phyloP scores from a whole-genome alignment of 2,113 vertebrate genomes.

The Etheostoma cragini region DNA sequence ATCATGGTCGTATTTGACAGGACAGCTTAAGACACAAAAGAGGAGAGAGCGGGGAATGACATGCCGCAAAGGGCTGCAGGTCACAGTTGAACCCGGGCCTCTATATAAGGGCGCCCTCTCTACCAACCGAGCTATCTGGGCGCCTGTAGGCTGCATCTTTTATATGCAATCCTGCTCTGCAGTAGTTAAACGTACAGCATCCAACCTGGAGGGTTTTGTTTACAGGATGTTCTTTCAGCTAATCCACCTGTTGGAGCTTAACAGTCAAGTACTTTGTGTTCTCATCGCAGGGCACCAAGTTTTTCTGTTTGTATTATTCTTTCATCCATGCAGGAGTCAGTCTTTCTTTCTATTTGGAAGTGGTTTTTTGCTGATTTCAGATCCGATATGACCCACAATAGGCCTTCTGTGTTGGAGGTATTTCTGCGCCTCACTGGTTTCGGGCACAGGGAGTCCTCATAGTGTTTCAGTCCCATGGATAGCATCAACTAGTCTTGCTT shows the following conservation, averaged over 20 bases:
- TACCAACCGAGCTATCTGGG: no score
- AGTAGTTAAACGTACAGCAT: background rate
- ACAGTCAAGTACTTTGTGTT: conserved; percentile 17
- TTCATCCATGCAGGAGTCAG: conserved; percentile 1
- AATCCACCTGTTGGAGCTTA: conserved; percentile 14
- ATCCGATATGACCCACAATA: conserved; percentile 66
- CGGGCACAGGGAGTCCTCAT: conserved; percentile 46
- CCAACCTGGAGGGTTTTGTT: conserved; percentile 10
- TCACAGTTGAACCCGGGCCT: no score
- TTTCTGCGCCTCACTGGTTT: conserved; percentile 38
- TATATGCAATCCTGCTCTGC: background rate
- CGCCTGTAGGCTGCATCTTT: background rate
- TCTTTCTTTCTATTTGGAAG: conserved; percentile 16
- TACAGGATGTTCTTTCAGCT: conserved; percentile 12
- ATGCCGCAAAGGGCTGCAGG: no score
- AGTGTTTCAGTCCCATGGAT: background rate
- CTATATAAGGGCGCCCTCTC: no score
- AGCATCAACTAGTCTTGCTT: background rate
- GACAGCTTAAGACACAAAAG: no score
- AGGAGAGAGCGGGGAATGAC: no score
- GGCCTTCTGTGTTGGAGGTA: conserved; percentile 50
- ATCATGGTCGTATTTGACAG: no score
- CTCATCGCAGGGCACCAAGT: conserved; percentile 12
- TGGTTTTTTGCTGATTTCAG: conserved; percentile 32
- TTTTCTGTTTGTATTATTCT: conserved; percentile 31